Percentiles rank a stretch among this genome's conserved stretches.
phyloP scores from a whole-genome alignment of 1,140 invertebrate genomes.

The Drosophila bipectinata region DNA sequence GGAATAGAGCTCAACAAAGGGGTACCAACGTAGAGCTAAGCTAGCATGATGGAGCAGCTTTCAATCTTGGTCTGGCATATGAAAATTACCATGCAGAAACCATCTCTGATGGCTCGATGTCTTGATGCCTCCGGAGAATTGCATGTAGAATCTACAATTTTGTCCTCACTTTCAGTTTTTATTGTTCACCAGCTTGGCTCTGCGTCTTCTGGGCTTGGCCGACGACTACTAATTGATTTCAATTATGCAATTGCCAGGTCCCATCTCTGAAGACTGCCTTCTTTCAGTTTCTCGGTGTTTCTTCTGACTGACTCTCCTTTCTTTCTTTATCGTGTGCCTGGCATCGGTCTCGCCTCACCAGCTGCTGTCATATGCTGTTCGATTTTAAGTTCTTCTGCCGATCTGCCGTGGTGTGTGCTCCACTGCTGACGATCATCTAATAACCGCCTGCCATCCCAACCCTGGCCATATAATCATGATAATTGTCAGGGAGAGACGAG shows the following conservation, averaged over 20 bases:
- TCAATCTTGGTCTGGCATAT: conserved; percentile 38
- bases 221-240: conserved; percentile 73
- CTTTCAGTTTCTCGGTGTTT: background rate
- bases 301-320: background rate
- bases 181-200: background rate
- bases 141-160: conserved; percentile 37
- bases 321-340: conserved; percentile 57
- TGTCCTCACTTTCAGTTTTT: conserved; percentile 71
- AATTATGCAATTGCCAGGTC: conserved; percentile 75
- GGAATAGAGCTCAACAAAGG: background rate
- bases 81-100: conserved; percentile 41
- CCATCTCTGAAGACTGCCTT: background rate
- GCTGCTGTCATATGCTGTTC: conserved; percentile 45
- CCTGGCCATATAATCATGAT: conserved; percentile 72
- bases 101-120: conserved; percentile 51
- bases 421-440: conserved; percentile 65
- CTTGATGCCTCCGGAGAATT: conserved; percentile 30
- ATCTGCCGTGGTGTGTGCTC: conserved; percentile 22
- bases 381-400: conserved; percentile 26
- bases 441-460: conserved; percentile 69
- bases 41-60: conserved; percentile 39
- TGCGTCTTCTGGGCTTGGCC: conserved; percentile 28
- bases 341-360: conserved; percentile 47
- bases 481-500: conserved; percentile 50
- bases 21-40: background rate